These are phyloP conservation scores for Penaeus chinensis DNA, from an alignment of 1,140 invertebrate species.

Conservation along the genomic window DNA sequence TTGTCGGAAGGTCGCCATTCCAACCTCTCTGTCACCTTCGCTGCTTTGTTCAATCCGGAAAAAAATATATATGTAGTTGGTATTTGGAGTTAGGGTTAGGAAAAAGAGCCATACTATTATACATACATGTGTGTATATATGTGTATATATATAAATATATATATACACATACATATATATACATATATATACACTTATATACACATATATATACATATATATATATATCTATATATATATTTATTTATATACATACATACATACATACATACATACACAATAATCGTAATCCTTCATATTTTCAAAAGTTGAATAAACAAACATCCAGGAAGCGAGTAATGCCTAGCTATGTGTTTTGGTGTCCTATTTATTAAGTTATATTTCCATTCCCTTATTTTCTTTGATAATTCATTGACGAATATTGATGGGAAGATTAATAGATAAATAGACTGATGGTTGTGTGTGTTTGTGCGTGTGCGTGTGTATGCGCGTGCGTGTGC, in stretches of 20 bases:
- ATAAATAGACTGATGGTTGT: not conserved
- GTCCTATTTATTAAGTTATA: not conserved
- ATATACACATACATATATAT: not conserved
- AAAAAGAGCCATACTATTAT: not conserved
- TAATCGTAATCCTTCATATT: not conserved
- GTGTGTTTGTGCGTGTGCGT: conserved; percentile 8
- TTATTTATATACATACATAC: conserved; percentile 9
- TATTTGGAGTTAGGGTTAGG: not conserved
- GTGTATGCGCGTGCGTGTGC: conserved; percentile 13
- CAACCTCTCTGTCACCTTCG: not conserved
- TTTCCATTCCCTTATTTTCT: no score
- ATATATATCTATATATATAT: not conserved
- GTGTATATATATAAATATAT: conserved; percentile 1
- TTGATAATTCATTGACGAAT: no score
- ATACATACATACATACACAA: not conserved
- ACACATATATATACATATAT: not conserved
- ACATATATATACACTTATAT: conserved; percentile 16
- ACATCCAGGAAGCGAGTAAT: not conserved
- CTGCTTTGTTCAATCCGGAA: not conserved
- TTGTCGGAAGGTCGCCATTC: not conserved
- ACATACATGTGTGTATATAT: not conserved
- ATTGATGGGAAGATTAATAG: not conserved
- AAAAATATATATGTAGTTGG: not conserved
- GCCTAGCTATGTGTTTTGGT: no score
- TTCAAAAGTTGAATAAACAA: not conserved